Base-by-base conservation (phyloP, 2,113 vertebrate species). In the Tamias sibiricus region DNA sequence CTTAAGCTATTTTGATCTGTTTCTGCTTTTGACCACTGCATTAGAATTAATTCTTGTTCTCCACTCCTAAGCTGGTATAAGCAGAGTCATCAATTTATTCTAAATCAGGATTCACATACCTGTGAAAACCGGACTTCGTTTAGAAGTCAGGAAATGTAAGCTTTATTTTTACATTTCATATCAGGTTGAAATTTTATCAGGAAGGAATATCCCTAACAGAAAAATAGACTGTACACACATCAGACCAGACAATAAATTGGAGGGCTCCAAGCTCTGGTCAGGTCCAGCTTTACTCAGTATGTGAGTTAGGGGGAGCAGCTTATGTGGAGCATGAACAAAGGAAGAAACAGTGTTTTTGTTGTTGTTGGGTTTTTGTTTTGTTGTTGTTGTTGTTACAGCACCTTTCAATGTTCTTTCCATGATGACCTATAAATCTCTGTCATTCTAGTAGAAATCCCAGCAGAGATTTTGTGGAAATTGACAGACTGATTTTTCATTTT, bases 41-140 rank as follows among this genome's bases (percentile, higher is more conserved):
- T 10, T 59, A 26, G 44, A 80, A 80, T 49, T 71, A 47, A 86
- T 44, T 75, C 19, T 19, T 32, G 49, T n/a, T 17, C 28, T 97
- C 13, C 4, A 26, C 8, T 80, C 32, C 54, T 90, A 72, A 59
- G 10, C n/a, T 68, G 6, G 3, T 69, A 5, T 47, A 91, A 57
- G 32, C 32, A 52, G 30, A 87, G 74, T 71, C 77, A 93, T 64
- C 52, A 91, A 44, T 95, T 47, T 85, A 96, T 71, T 94, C 35
- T 82, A 80, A 83, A 69, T 35, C 16, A 84, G 47, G 20, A 44
- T 22, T n/a, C 14, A 62, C 4, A 64, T 14, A 52, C 2, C 64
- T 64, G 64, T 42, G 69, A 75, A 79, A 79, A 40, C 16, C 7
- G 32, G 17, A 69, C 40, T 96, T 86, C 66, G 37, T 90, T 86